phyloP scores from a whole-genome alignment of 1,140 invertebrate species.

The Lethocerus indicus region DNA sequence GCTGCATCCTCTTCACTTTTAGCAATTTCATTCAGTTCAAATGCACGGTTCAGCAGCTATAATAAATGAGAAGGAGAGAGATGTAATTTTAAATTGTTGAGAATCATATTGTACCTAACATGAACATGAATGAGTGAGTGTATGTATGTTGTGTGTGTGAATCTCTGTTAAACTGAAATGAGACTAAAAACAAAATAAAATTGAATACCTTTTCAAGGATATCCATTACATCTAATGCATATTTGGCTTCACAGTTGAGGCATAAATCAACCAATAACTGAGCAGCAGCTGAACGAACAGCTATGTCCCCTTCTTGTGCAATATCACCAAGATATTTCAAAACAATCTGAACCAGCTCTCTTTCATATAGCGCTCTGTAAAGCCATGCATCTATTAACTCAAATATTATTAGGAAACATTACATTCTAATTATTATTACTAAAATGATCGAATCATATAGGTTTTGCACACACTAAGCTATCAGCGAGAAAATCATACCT shows the following conservation, averaged over 20 bases:
- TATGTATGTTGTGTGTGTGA: neutral
- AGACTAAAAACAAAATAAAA: neutral
- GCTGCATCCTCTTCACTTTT: constrained; percentile 39
- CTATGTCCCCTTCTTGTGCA: constrained; percentile 47
- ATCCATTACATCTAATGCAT: constrained; percentile 60
- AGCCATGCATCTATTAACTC: neutral
- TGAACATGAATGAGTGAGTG: no score
- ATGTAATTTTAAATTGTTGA: no score
- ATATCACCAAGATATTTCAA: constrained; percentile 54
- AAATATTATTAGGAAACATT: neutral
- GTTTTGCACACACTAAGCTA: no score
- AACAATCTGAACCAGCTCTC: constrained; percentile 71
- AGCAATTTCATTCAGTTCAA: constrained; percentile 29
- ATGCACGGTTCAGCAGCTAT: constrained; percentile 42
- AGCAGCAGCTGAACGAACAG: constrained; percentile 54
- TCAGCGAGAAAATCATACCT: constrained; percentile 26
- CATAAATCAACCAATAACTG: constrained; percentile 59
- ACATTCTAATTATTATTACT: no score
- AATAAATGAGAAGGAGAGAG: no score
- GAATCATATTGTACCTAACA: no score
- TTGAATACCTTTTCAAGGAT: constrained; percentile 61
- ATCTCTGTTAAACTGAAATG: neutral
- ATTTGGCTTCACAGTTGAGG: constrained; percentile 45
- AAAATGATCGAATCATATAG: no score
- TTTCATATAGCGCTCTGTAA: constrained; percentile 46